Percentiles rank a stretch among this genome's conserved stretches.
These are phyloP conservation scores for Columbina picui DNA, from an alignment of 2,113 vertebrate genomes.

Conservation along the genomic window DNA sequence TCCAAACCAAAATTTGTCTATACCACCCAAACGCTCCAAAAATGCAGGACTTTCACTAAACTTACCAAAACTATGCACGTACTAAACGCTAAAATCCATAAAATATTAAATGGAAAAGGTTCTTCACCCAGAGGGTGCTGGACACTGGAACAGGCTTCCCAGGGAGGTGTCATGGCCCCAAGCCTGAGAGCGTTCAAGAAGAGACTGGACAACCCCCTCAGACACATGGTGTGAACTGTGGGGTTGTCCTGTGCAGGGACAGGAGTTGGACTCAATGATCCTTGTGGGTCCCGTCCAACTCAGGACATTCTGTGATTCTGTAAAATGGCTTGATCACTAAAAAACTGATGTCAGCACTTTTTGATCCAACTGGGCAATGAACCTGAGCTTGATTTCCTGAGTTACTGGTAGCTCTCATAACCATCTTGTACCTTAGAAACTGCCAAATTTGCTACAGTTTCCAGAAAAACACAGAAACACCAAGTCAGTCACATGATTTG, in stretches of 20 bases:
- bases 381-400: not conserved
- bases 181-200: too few relatives aligned
- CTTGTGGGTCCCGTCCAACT: too few relatives aligned
- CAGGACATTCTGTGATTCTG: too few relatives aligned
- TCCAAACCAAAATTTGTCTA: not conserved
- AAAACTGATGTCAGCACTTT: not conserved
- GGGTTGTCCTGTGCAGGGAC: too few relatives aligned
- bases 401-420: not conserved
- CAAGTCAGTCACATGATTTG: not conserved
- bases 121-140: too few relatives aligned
- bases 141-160: too few relatives aligned
- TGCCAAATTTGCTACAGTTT: not conserved
- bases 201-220: too few relatives aligned
- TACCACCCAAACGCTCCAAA: rapidly evolving
- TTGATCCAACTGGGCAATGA: not conserved
- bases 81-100: not conserved
- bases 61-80: rapidly evolving
- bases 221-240: too few relatives aligned
- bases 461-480: not conserved
- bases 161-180: too few relatives aligned
- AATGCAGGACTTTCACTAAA: not conserved
- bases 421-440: rapidly evolving
- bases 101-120: not conserved
- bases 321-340: not conserved
- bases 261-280: too few relatives aligned